Percentiles rank a stretch among this genome's conserved stretches.
Conservation (phyloP, 2,888 invertebrate species). For the Caenorhabditis sp. region DNA sequence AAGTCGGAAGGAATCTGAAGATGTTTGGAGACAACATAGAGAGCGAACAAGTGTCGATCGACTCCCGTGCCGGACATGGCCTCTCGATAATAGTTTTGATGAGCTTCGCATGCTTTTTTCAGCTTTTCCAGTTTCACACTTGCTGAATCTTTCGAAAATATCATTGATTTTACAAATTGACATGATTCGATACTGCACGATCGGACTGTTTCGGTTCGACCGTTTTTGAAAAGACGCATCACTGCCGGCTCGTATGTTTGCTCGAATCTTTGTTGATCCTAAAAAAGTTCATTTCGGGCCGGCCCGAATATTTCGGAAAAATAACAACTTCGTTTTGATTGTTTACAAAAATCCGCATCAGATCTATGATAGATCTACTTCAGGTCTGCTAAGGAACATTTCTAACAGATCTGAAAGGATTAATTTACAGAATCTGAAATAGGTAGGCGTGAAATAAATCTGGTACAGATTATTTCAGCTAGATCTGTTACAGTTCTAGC, state of each 20-base stretch:
- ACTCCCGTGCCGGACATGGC: slow-evolving; percentile 88
- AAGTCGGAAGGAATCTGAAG: slow-evolving; percentile 79
- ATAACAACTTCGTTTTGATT: too few relatives aligned
- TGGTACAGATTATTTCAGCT: too few relatives aligned
- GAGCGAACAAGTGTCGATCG: slow-evolving; percentile 94
- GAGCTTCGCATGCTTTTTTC: slow-evolving; percentile 73
- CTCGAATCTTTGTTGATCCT: slow-evolving; percentile 88
- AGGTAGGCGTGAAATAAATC: too few relatives aligned
- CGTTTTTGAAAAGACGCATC: slow-evolving; percentile 92
- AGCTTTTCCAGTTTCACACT: slow-evolving; percentile 61
- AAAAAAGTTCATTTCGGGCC: not conserved
- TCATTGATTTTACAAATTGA: slow-evolving; percentile 92
- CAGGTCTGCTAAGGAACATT: too few relatives aligned
- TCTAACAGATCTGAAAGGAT: too few relatives aligned
- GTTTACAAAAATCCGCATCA: too few relatives aligned
- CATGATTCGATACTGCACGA: slow-evolving; percentile 91
- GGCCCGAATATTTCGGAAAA: not conserved
- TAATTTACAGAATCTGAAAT: too few relatives aligned
- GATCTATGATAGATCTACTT: too few relatives aligned
- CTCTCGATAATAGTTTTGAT: slow-evolving; percentile 90
- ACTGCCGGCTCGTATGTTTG: slow-evolving; percentile 97
- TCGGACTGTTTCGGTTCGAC: slow-evolving; percentile 94
- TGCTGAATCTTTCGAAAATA: slow-evolving; percentile 74
- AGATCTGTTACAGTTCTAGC: too few relatives aligned
- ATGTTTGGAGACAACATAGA: slow-evolving; percentile 96